A percentile compares a stretch with the other conserved stretches of the same genome.
These are phyloP conservation scores for Minunthozetes semirufus DNA, from an alignment of 2,888 invertebrate species.

Conservation along the genomic window DNA sequence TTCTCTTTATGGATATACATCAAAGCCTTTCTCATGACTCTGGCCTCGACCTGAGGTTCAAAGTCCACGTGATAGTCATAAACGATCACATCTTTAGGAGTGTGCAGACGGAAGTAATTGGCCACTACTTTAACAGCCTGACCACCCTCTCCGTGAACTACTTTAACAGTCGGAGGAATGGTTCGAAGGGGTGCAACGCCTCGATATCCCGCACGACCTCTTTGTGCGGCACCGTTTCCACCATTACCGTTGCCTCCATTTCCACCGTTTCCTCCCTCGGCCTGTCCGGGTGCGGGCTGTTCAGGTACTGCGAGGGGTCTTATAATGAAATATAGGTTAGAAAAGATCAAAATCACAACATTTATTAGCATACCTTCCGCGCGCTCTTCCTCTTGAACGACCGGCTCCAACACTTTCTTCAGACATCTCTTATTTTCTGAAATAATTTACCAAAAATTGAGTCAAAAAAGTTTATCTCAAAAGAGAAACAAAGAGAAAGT, in stretches of 20 bases:
- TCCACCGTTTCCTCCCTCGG: not conserved
- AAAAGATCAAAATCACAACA: too few relatives aligned
- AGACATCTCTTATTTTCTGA: not conserved
- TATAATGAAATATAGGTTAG: not conserved
- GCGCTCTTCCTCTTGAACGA: slow-evolving; percentile 32
- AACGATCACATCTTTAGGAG: slow-evolving; percentile 44
- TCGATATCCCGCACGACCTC: slow-evolving; percentile 27
- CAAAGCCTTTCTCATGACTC: not conserved
- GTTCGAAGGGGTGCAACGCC: slow-evolving; percentile 24
- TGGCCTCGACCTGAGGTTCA: slow-evolving; percentile 30
- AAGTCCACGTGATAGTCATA: slow-evolving; percentile 49
- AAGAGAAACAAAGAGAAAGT: too few relatives aligned
- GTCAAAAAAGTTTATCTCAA: too few relatives aligned
- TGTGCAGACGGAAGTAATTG: slow-evolving; percentile 47
- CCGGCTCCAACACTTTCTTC: slow-evolving; percentile 31
- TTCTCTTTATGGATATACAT: slow-evolving; percentile 40
- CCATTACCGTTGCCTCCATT: slow-evolving; percentile 9
- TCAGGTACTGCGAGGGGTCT: not conserved
- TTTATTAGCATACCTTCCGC: not conserved
- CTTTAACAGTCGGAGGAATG: not conserved
- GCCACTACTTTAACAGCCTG: not conserved
- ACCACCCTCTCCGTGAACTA: not conserved
- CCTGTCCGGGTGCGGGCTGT: not conserved
- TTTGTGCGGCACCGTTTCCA: slow-evolving; percentile 33
- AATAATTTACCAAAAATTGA: too few relatives aligned